Base-by-base conservation (phyloP, 53 echinoderm and acorn worm species). In the Antedon mediterranea region DNA sequence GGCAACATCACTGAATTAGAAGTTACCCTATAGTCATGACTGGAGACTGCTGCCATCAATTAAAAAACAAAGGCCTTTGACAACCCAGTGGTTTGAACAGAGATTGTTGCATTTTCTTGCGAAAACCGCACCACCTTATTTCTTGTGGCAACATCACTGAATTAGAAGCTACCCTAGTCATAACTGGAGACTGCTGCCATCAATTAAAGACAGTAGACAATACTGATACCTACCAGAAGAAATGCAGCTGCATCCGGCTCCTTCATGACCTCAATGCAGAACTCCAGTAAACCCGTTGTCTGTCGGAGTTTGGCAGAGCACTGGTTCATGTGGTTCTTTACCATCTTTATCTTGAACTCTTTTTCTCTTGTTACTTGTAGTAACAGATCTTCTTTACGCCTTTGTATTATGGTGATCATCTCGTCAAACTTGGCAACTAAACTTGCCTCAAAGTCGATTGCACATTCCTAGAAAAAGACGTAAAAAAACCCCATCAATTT, bases 191-290 rank as follows among this genome's bases (percentile, higher is more conserved):
- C n/a, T n/a, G n/a, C n/a, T n/a, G n/a, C n/a, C n/a, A n/a, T n/a
- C n/a, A n/a, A n/a, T n/a, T n/a, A n/a, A n/a, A n/a, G n/a, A n/a
- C n/a, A n/a, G n/a, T n/a, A n/a, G n/a, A n/a, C n/a, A n/a, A n/a
- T n/a, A n/a, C n/a, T n/a, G n/a, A n/a, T n/a, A 37, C 37, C 23
- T 88, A 94, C 94, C 86, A 97, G 84, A 14, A 97, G 90, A 82
- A 97, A 97, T 34, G 90, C 87, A 9, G 97, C 97, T 57, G 97
- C 90, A 81, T 97, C 97, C 0, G 85, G 85, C 74, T 97, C 97
- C 84, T 97, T 97, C 97, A 97, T 97, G 71, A 97, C 92, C 79
- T 97, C 97, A 26, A 97, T 97, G 73, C 92, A 90, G 81, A 87
- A 97, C 42, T 97, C 97, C 76, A 97, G 83, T 32, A 97, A 88